These are phyloP conservation scores for Chlamydotis undulata DNA, from an alignment of 2,113 vertebrate genomes.

Conservation along the genomic window DNA sequence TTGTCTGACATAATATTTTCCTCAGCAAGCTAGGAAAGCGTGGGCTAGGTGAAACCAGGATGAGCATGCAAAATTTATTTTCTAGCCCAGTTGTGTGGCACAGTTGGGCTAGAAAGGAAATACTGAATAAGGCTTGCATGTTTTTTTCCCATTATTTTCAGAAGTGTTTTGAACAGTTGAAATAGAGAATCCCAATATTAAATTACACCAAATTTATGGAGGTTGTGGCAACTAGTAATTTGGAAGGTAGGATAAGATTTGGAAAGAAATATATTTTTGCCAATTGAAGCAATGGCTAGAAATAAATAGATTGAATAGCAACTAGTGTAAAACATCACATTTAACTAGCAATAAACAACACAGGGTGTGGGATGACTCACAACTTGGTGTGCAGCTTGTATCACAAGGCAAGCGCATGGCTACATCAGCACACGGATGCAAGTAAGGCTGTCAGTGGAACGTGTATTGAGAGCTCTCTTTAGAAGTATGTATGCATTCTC, in stretches of 20 bases:
- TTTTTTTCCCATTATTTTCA: background rate
- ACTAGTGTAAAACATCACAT: background rate
- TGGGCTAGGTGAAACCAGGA: background rate
- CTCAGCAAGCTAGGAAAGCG: background rate
- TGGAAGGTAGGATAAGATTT: background rate
- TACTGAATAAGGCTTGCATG: background rate
- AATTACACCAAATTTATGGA: background rate
- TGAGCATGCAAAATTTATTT: background rate
- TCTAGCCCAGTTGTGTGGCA: background rate
- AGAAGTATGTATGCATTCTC: accelerated
- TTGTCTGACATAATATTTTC: background rate
- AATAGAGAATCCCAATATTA: background rate
- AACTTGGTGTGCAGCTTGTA: background rate
- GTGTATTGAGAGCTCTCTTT: background rate
- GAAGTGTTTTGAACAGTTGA: background rate
- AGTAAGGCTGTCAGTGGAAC: background rate
- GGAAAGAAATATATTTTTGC: background rate
- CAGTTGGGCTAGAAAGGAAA: background rate
- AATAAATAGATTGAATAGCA: background rate
- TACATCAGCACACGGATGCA: background rate
- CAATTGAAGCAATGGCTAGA: background rate
- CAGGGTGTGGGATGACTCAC: background rate
- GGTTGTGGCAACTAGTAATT: background rate
- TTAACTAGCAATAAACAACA: background rate
- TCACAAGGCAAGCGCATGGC: background rate